Base-by-base conservation (phyloP, 2,797 vertebrate species). In the Gymnoscopelus microlampas region DNA sequence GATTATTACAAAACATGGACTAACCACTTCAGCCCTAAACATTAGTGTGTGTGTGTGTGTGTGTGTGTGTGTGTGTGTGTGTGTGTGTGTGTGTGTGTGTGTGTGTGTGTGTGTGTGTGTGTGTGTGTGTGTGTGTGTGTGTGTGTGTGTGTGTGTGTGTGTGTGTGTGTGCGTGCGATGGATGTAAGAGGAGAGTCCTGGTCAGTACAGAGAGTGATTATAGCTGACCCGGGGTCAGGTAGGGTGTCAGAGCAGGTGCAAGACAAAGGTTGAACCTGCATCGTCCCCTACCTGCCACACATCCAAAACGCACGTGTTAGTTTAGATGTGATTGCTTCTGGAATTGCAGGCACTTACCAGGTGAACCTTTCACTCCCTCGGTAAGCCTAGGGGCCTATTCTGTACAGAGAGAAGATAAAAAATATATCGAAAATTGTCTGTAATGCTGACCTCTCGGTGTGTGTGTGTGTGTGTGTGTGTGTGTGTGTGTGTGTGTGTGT, bases 281-380 rank as follows among this genome's bases (percentile, higher is more conserved):
- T 66, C 79, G 74, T 74, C 81, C 78, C 71, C 63, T 56, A 63
- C 78, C 85, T 84, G 70, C 79, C 74, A 74, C 72, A 48, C 11
- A 51, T 76, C 63, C 71, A 64, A 71, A 57, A 73, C 59, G 51
- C 74, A 66, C 67, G 49, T 83, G 83, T 84, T 83, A 78, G 81
- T 88, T 88, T 81, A 81, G 80, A 83, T 72, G 76, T 85, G 86
- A 89, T 89, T 79, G 80, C 83, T 79, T 82, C 78, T 80, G 85
- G 70, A 89, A 90, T 87, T 88, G 84, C 74, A 76, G 74, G 77
- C 84, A 84, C 81, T 86, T 85, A 86, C 78, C 69, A 68, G 70
- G 70, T 81, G 79, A 85, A 85, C 71, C 81, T 60, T 84, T 63
- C 74, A 70, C 79, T 53, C 68, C 73, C 78, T 57, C 65, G 3